Evolutionary conservation across 1,140 invertebrate species (phyloP), one percentile per base, ranked within the genome.

Genomic region (Doryteuthis pealeii): DNA sequence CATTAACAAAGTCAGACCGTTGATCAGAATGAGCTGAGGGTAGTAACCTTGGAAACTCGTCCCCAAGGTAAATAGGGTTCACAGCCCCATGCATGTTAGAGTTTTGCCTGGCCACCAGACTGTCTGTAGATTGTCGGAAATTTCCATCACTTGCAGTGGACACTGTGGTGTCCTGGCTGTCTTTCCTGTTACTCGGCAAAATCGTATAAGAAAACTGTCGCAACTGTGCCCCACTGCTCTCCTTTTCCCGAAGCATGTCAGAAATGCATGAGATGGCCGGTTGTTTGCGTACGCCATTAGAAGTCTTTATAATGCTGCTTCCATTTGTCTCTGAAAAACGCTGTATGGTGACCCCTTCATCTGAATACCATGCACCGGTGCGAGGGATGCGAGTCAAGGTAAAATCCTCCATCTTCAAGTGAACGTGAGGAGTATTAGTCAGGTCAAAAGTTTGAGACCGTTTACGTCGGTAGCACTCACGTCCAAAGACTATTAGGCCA

Each of bases 371-470:
- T 32, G 77, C 54, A 15, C 75, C 32, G 15, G 79, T 75, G 18
- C 79, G 77, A 22, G 81, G 81, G 32, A 82, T 79, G 32, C 76
- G 74, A 1, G 79, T 80, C 45, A 82, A 68, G 3, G 79, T 76
- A 65, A 79, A 82, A 58, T 82, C 81, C 26, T 78, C 77, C 70
- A 82, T 68, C 43, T 82, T 82, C 1, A 80, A 54, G 65, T 79
- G 78, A 68, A 79, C 76, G 66, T 80, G 77, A n/a, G 79, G 78
- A n/a, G 74, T 75, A 8, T 80, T 77, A 40, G 74, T 71, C 22
- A 82, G 65, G 35, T 78, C 49, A 71, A 82, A 82, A 3, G 79
- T 76, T 26, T 77, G 74, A 3, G 74, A 75, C 10, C 76, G 49
- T 71, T 82, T 80, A 31, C 77, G 73, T n/a, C 73, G 73, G 71